These are phyloP conservation scores for Petrosia ficiformis DNA, from an alignment of 37 sponge, comb jelly and placozoan genomes.

Conservation along the genomic window DNA sequence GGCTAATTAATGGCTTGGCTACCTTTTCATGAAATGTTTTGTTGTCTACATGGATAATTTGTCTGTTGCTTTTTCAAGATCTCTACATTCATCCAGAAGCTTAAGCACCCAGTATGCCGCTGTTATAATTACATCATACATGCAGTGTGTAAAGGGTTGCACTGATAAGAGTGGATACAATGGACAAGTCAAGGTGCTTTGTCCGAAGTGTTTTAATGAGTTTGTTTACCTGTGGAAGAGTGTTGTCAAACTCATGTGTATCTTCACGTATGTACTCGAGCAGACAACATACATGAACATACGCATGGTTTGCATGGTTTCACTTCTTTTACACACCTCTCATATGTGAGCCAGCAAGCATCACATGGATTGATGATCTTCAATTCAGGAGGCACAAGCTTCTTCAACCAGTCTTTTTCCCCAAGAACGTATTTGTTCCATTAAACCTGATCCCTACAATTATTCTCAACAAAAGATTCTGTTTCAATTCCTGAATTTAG, in stretches of 20 bases:
- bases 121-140: slow-evolving; percentile 57
- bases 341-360: slow-evolving; percentile 66
- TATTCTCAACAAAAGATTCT: slow-evolving; percentile 35
- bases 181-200: slow-evolving; percentile 58
- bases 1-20: slow-evolving; percentile 46
- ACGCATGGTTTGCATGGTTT: slow-evolving; percentile 43
- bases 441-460: slow-evolving; percentile 62
- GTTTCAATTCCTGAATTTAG: slow-evolving; percentile 47
- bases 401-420: slow-evolving; percentile 47
- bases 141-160: slow-evolving; percentile 64
- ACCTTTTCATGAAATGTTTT: slow-evolving; percentile 39
- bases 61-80: slow-evolving; percentile 38
- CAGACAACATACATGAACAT: slow-evolving; percentile 31
- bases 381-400: slow-evolving; percentile 55
- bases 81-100: slow-evolving; percentile 32
- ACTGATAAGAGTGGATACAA: slow-evolving; percentile 57
- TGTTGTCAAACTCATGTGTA: slow-evolving; percentile 58
- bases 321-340: slow-evolving; percentile 64
- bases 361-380: slow-evolving; percentile 62
- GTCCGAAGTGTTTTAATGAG: slow-evolving; percentile 66
- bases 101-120: slow-evolving; percentile 72
- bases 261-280: slow-evolving; percentile 43
- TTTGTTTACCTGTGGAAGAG: slow-evolving; percentile 51
- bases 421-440: slow-evolving; percentile 66
- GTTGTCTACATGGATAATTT: slow-evolving; percentile 35